Evolutionary conservation across 2,113 vertebrate genomes (phyloP).

Genomic region (Dasyurus viverrinus): DNA sequence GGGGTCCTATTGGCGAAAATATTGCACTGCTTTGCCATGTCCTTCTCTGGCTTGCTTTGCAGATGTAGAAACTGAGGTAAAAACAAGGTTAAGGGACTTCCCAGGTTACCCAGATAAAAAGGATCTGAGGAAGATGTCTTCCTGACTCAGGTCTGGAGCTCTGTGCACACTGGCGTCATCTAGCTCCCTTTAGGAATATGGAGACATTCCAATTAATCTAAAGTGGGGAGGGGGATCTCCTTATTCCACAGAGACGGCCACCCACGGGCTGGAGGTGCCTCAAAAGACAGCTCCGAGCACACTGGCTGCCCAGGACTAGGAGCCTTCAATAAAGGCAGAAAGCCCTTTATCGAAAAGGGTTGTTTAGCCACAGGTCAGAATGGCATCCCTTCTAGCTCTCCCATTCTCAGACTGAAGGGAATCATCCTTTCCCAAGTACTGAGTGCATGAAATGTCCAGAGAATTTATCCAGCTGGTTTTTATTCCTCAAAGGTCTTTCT

Average conservation of each 20-base stretch:
- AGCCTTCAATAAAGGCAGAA: background rate
- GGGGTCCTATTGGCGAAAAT: background rate
- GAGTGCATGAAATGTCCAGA: background rate
- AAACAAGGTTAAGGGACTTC: background rate
- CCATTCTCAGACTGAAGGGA: slow-evolving; percentile 16
- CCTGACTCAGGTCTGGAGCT: background rate
- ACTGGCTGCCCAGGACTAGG: background rate
- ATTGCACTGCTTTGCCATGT: background rate
- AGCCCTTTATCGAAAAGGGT: background rate
- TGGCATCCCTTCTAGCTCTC: slow-evolving; percentile 60
- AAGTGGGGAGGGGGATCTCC: background rate
- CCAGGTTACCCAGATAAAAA: background rate
- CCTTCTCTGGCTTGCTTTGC: background rate
- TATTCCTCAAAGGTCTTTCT: slow-evolving; percentile 28
- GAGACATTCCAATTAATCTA: background rate
- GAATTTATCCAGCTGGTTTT: background rate
- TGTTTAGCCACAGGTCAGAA: slow-evolving; percentile 72
- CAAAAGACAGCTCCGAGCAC: background rate
- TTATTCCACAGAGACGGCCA: background rate
- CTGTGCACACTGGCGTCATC: background rate
- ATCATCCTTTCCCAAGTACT: slow-evolving; percentile 5
- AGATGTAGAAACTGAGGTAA: background rate
- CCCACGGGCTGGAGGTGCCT: background rate
- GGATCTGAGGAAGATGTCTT: background rate
- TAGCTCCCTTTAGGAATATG: background rate